A percentile compares a stretch with the other conserved stretches of the same genome.
These are phyloP conservation scores for Apomyelois bistriatella DNA, from an alignment of 2,888 invertebrate species.

Conservation along the genomic window DNA sequence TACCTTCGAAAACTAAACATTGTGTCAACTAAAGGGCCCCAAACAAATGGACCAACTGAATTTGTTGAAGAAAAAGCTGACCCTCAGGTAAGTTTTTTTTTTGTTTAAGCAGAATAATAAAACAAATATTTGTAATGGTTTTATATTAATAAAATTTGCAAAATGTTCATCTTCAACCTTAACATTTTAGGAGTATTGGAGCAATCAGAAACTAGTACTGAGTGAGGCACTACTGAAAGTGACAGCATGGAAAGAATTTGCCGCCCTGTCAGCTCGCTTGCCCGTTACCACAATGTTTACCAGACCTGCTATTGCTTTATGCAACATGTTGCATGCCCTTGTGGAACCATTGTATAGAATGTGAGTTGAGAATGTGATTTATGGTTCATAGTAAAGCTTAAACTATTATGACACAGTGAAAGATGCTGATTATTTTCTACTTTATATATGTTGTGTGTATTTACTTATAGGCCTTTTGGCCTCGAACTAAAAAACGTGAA, in stretches of 20 bases:
- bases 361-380: conserved; percentile 55
- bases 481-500: no score
- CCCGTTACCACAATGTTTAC: conserved; percentile 90
- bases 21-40: conserved; percentile 89
- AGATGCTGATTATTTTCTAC: no score
- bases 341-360: conserved; percentile 92
- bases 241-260: conserved; percentile 95
- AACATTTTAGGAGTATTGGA: conserved; percentile 64
- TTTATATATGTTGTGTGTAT: no score
- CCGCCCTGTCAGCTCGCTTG: conserved; percentile 87
- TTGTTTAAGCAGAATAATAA: not conserved
- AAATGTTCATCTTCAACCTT: not conserved
- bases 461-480: no score
- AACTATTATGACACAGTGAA: no score
- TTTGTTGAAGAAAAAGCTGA: conserved; percentile 84
- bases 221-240: conserved; percentile 92
- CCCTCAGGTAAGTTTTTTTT: conserved; percentile 69
- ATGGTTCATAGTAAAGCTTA: no score
- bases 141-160: no score
- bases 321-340: conserved; percentile 88
- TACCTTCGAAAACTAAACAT: conserved; percentile 92
- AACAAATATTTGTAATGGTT: no score
- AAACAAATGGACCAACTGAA: conserved; percentile 84
- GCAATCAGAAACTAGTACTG: conserved; percentile 96
- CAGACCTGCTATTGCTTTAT: conserved; percentile 88